Conservation (phyloP, 2,797 vertebrate genomes). For the Danio jaintianensis region DNA sequence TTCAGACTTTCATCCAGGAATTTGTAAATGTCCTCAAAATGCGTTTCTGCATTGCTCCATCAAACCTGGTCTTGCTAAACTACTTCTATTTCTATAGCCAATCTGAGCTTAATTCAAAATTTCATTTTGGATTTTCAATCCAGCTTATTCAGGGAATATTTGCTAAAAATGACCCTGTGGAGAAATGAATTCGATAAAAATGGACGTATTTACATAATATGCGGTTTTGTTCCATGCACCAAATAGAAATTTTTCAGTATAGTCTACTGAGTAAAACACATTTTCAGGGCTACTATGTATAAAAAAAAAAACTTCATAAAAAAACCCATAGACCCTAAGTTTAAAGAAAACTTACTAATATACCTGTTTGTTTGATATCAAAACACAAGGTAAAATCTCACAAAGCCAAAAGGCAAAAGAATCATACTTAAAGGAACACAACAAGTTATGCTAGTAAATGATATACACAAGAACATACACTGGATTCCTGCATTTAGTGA, state of each 20-base stretch:
- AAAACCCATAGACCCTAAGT: constrained; percentile 76
- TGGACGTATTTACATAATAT: constrained; percentile 42
- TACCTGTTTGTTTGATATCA: constrained; percentile 70
- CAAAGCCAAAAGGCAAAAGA: constrained; percentile 71
- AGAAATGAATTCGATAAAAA: constrained; percentile 15
- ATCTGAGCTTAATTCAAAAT: constrained; percentile 34
- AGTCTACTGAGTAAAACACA: constrained; percentile 50
- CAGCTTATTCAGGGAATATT: constrained; percentile 41
- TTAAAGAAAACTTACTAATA: constrained; percentile 69
- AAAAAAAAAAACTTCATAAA: constrained; percentile 71
- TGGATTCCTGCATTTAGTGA: constrained; percentile 79
- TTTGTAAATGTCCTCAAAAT: constrained; percentile 33
- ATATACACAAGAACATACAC: constrained; percentile 67
- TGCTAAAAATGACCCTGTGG: constrained; percentile 40
- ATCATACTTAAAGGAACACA: constrained; percentile 74
- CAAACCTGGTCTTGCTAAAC: constrained; percentile 28
- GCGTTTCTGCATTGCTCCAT: constrained; percentile 28
- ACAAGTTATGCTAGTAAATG: constrained; percentile 68
- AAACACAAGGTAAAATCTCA: constrained; percentile 69
- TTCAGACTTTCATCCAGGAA: constrained; percentile 43
- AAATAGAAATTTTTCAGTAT: constrained; percentile 40
- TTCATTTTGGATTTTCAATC: constrained; percentile 44
- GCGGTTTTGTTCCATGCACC: constrained; percentile 39
- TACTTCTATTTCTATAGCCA: constrained; percentile 27
- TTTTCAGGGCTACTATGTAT: constrained; percentile 72